Conservation (phyloP, 2,113 vertebrate species). For the Chaetura pelagica region DNA sequence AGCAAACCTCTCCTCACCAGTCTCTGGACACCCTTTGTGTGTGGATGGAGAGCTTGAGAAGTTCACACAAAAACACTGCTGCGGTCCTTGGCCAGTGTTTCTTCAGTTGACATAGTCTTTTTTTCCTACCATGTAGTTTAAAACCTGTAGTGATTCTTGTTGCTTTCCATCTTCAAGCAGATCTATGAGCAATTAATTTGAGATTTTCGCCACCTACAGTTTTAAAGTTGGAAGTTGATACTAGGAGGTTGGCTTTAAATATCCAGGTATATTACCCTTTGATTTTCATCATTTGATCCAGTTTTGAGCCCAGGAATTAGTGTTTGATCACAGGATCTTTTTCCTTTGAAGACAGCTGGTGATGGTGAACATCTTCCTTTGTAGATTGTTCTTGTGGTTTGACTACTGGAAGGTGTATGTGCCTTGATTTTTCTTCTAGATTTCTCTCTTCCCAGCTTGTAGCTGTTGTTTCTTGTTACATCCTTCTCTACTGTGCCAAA, state of each 20-base stretch:
- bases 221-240: neutral
- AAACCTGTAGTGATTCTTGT: neutral
- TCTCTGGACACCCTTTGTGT: fast-evolving
- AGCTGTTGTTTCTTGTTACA: neutral
- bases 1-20: neutral
- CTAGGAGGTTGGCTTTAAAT: neutral
- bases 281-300: neutral
- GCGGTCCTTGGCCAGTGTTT: neutral
- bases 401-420: neutral
- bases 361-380: neutral
- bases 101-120: neutral
- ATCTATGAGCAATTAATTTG: neutral
- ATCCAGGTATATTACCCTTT: neutral
- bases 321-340: neutral
- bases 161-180: neutral
- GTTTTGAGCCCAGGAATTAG: neutral
- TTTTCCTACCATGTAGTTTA: neutral
- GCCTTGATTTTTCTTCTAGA: neutral
- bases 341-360: neutral
- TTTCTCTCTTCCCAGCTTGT: neutral
- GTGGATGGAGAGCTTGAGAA: neutral
- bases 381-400: neutral
- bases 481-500: neutral
- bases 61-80: neutral
- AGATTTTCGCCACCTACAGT: neutral